Conservation (phyloP, 2,888 invertebrate genomes). For the Nycteola revayana region DNA sequence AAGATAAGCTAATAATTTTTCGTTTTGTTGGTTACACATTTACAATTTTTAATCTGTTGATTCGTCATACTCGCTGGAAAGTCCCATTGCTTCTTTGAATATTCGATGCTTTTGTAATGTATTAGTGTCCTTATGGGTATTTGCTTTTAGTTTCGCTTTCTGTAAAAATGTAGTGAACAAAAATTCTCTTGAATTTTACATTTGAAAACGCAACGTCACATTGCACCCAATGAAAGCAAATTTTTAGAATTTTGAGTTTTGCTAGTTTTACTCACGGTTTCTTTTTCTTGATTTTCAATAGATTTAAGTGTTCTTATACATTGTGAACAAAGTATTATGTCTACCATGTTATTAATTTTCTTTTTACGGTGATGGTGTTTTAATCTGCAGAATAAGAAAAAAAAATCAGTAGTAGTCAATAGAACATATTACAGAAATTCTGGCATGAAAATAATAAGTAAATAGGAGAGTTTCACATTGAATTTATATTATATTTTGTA, state of each 20-base stretch:
- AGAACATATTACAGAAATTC: too few species aligned
- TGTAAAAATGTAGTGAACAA: conserved; percentile 39
- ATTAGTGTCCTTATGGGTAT: conserved; percentile 47
- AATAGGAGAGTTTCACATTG: too few species aligned
- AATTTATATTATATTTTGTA: too few species aligned
- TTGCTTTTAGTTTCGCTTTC: conserved; percentile 68
- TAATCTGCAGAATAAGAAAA: conserved; percentile 46
- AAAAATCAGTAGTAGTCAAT: too few species aligned
- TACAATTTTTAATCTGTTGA: conserved; percentile 62
- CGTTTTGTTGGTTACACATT: too few species aligned
- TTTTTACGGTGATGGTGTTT: conserved; percentile 74
- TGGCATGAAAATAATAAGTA: too few species aligned
- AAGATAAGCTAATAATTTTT: too few species aligned
- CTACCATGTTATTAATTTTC: conserved; percentile 73
- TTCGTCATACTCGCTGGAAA: conserved; percentile 68
- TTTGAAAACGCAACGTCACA: conserved; percentile 11
- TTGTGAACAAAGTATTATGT: conserved; percentile 65
- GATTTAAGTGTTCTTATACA: conserved; percentile 62
- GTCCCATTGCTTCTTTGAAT: conserved; percentile 71
- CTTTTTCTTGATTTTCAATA: conserved; percentile 73
- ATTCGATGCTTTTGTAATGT: conserved; percentile 60
- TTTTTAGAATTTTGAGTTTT: conserved; percentile 6
- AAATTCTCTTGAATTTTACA: conserved; percentile 13
- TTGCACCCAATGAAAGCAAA: conserved; percentile 17
- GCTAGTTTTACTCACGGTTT: conserved; percentile 53